Evolutionary conservation across 2,888 invertebrate species (phyloP), one percentile per base, ranked within the genome.

Genomic region (Diplazon laetatorius): DNA sequence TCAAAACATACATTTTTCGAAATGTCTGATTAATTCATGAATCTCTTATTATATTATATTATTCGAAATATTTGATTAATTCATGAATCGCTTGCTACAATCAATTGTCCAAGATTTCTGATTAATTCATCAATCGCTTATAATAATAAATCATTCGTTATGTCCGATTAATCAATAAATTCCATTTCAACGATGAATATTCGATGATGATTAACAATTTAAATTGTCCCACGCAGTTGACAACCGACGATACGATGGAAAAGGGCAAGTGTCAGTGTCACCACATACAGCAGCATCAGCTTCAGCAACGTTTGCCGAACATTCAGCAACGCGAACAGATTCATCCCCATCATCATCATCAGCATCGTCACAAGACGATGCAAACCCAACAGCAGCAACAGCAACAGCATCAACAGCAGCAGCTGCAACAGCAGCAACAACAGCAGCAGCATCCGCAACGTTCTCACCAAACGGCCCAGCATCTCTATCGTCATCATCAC

Each of bases 221-320:
- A 52, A 30, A 20, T 50, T 37, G 39, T 63, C 14, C 14, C 10
- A 62, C n/a, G 25, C 82, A 87, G 87, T 84, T 83, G 22, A 78
- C 85, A 35, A 52, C 18, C 0, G 46, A 48, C 82, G 60, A 79
- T 81, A 65, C 83, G 82, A 57, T 80, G 83, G 65, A 87, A 85
- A 82, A 87, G 80, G 57, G 75, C 68, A 89, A 91, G 72, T 91
- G 91, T 79, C 90, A 89, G 80, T 90, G 91, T 80, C 91, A 91
- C 81, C 85, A 85, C 66, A 86, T 88, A 62, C 89, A 89, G 77
- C 85, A 86, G 70, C 76, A 75, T 65, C 80, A 80, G 22, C 78
- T 77, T 46, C 68, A 76, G 0, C 78, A 81, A 59, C 25, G 66
- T 9, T 35, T 75, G 62, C 48, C 78, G 4, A 70, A 68, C 6